Evolutionary conservation across 2,113 vertebrate species (phyloP).

Genomic region (Pelecanus crispus): DNA sequence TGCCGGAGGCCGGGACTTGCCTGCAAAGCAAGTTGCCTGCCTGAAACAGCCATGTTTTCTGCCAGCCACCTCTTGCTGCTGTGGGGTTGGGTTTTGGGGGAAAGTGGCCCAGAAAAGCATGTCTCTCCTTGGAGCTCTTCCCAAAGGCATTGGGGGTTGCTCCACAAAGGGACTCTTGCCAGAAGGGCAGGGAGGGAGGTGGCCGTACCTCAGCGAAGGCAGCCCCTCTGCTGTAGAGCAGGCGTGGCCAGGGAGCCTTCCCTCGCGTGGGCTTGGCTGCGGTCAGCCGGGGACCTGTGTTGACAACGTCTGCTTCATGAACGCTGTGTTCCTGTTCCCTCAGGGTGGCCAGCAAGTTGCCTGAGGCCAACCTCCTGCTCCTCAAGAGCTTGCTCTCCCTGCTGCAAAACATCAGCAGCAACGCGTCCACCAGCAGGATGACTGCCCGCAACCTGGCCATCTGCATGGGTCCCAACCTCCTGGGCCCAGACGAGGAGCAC

Average conservation of each 20-base stretch:
- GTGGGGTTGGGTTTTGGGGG: no score
- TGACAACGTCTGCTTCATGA: not conserved
- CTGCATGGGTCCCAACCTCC: conserved; percentile 78
- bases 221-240: not conserved
- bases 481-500: conserved; percentile 59
- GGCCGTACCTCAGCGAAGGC: not conserved
- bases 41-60: not conserved
- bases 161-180: not conserved
- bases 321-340: not conserved
- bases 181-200: no score
- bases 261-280: not conserved
- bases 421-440: conserved; percentile 75
- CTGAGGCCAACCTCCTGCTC: not conserved
- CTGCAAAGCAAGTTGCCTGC: not conserved
- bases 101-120: not conserved
- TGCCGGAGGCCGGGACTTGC: not conserved
- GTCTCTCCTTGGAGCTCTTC: not conserved
- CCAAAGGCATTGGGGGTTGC: not conserved
- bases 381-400: no score
- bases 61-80: not conserved
- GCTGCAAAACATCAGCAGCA: not conserved
- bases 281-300: not conserved
- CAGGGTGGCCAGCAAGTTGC: conserved; percentile 72
- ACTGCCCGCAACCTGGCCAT: no score
- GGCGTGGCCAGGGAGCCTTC: not conserved